A percentile compares a stretch with the other conserved stretches of the same genome.
These are phyloP conservation scores for Choristoneura fumiferana DNA, from an alignment of 1,140 invertebrate species.

Conservation along the genomic window DNA sequence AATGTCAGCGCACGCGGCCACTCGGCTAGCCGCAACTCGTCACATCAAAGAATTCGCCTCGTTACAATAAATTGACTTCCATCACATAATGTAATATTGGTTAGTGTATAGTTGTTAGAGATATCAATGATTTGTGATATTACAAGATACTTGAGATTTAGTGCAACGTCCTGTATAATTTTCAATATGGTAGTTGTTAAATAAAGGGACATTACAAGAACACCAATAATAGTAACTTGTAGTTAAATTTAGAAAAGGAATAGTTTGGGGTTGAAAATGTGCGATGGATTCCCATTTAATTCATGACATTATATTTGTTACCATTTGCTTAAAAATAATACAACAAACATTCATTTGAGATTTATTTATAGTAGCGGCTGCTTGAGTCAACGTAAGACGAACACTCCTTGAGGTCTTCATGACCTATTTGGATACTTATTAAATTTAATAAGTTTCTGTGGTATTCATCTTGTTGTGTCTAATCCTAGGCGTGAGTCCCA, in stretches of 20 bases:
- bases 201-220: conserved; percentile 68
- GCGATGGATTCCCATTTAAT: conserved; percentile 27
- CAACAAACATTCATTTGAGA: no score
- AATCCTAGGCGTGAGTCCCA: conserved; percentile 9
- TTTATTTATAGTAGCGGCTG: no score
- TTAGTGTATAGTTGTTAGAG: conserved; percentile 60
- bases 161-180: conserved; percentile 70
- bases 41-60: conserved; percentile 6
- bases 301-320: background rate
- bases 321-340: background rate
- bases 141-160: conserved; percentile 70
- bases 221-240: conserved; percentile 58
- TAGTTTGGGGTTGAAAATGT: conserved; percentile 39
- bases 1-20: background rate
- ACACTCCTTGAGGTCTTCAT: no score
- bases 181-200: conserved; percentile 60
- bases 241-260: conserved; percentile 37
- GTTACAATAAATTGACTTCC: conserved; percentile 18
- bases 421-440: no score
- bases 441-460: no score
- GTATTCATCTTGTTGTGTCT: no score
- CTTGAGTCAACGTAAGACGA: no score
- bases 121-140: conserved; percentile 75
- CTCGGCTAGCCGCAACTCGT: background rate
- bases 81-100: conserved; percentile 18